Percentiles rank a stretch among this genome's conserved stretches.
These are phyloP conservation scores for Globodera ellingtonae DNA, from an alignment of 1,140 invertebrate genomes.

Conservation along the genomic window DNA sequence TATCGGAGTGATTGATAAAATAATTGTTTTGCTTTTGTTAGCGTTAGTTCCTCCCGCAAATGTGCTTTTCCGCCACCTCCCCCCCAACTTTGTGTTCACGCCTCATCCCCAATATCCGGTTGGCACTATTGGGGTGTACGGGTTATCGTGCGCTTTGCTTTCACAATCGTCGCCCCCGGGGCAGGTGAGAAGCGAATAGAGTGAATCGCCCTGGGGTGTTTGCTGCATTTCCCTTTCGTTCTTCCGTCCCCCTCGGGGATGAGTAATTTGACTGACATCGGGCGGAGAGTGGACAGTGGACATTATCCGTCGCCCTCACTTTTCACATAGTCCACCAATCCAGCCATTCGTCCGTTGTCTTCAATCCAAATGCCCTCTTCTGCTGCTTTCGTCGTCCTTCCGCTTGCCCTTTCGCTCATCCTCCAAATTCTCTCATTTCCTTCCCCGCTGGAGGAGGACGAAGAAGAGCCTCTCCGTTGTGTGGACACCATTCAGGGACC, in stretches of 20 bases:
- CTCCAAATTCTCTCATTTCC: conserved; percentile 9
- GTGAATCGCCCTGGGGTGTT: neutral
- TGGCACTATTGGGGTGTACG: neutral
- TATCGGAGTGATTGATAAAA: no score
- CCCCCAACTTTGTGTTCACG: neutral
- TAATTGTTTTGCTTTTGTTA: no score
- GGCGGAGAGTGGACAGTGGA: no score
- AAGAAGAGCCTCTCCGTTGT: conserved; percentile 27
- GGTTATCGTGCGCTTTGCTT: neutral
- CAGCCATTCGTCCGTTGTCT: neutral
- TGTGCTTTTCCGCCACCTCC: neutral
- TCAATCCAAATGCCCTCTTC: neutral
- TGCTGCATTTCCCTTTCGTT: neutral
- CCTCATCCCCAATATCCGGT: neutral
- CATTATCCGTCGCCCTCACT: no score
- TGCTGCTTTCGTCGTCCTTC: neutral
- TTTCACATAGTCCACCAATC: no score
- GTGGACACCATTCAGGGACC: conserved; percentile 32
- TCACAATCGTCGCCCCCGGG: neutral
- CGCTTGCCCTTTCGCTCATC: conserved; percentile 13
- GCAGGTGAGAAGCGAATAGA: neutral
- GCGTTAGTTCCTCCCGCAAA: no score
- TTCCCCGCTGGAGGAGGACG: conserved; percentile 8
- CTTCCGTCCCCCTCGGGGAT: no score
- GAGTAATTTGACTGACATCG: no score